Evolutionary conservation across 2,888 invertebrate species (phyloP).

Genomic region (Drosophila maculinotata): DNA sequence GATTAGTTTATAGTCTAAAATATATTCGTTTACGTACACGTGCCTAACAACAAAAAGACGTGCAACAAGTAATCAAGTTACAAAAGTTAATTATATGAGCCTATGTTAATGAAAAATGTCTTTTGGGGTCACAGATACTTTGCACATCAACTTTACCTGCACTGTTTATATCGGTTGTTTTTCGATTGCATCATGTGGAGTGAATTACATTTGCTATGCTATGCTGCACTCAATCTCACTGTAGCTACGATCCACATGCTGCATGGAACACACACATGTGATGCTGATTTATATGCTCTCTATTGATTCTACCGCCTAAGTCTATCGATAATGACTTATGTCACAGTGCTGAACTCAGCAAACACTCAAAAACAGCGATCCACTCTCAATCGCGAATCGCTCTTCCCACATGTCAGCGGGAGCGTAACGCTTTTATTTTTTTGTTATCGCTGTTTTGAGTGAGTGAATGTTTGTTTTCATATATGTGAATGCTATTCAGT

Average conservation of each 20-base stretch:
- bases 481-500: conserved; percentile 48
- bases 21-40: background rate
- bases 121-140: background rate
- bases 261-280: conserved; percentile 13
- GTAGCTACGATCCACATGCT: conserved; percentile 10
- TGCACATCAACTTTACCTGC: background rate
- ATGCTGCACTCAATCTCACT: conserved; percentile 15
- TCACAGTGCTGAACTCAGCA: conserved; percentile 38
- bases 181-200: background rate
- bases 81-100: background rate
- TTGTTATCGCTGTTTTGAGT: conserved; percentile 50
- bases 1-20: background rate
- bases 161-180: no score
- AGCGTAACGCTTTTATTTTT: conserved; percentile 20
- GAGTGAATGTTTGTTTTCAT: conserved; percentile 17
- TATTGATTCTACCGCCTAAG: conserved; percentile 12
- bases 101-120: background rate
- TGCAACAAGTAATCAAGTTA: background rate
- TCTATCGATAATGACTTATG: conserved; percentile 48
- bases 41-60: background rate
- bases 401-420: conserved; percentile 33
- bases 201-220: background rate
- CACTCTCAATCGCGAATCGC: conserved; percentile 43
- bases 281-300: conserved; percentile 10
- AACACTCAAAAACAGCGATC: conserved; percentile 41